Evolutionary conservation across 2,113 vertebrate genomes (phyloP), one percentile per base, ranked within the genome.

Genomic region (Anseranas semipalmata): DNA sequence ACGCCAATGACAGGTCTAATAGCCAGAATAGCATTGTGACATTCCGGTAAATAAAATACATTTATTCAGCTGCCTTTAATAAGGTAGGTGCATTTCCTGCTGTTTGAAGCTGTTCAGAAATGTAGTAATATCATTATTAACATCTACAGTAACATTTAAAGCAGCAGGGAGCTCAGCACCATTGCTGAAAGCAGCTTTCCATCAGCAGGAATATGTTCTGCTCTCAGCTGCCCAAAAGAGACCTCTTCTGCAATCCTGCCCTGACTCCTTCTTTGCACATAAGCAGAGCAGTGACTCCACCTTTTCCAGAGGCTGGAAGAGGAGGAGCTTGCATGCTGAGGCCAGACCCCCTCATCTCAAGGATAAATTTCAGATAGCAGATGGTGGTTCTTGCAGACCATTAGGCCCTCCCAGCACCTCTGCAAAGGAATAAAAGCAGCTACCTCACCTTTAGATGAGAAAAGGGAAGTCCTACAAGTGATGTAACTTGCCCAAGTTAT

Each of bases 171-270:
- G 65, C 27, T 39, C 74, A 50, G 53, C 1, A 2, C 19, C 0
- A 0, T 2, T 37, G 45, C 81, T 73, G 80, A 72, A 89, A 78
- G 66, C 70, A 39, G 52, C 39, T 75, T 87, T 72, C 67, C 58
- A 66, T 41, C 48, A 70, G 77, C 53, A 76, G 56, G 59, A 73
- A 25, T 3, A 7, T 1, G 0, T 15, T 60, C 17, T 27, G 56
- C n/a, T 43, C 73, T 0, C 0, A 84, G 68, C 25, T n/a, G 43
- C 72, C 83, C 22, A 21, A 74, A 66, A 60, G 70, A 48, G 10
- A 33, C 32, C n/a, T n/a, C 21, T 15, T 10, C n/a, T 1, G 0
- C 0, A 4, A 37, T 39, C 68, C 46, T 48, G 17, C 56, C 76
- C 18, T 46, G 22, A 90, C 50, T 81, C 50, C 27, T 37, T 22